A percentile compares a stretch with the other conserved stretches of the same genome.
phyloP scores from a whole-genome alignment of 2,888 invertebrate genomes.

The Monochamus alternatus region DNA sequence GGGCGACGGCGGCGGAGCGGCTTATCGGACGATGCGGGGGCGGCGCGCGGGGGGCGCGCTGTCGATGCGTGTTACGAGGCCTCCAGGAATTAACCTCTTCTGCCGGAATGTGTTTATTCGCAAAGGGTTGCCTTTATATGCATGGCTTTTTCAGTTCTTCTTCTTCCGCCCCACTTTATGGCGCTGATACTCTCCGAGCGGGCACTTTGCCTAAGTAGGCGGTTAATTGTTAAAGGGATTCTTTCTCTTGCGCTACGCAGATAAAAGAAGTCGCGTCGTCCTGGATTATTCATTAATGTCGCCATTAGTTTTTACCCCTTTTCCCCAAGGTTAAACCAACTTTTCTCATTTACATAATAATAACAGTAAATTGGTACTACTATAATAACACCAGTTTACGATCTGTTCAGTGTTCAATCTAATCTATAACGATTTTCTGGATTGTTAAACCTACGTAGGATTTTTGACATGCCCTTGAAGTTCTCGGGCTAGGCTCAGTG shows the following conservation, averaged over 20 bases:
- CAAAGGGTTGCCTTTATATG: conserved; percentile 48
- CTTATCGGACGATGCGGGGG: conserved; percentile 69
- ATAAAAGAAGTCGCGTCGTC: too few relatives aligned
- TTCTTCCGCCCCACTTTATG: conserved; percentile 31
- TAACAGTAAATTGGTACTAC: too few relatives aligned
- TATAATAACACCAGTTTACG: too few relatives aligned
- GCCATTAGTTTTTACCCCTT: too few relatives aligned
- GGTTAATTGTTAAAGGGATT: conserved; percentile 4
- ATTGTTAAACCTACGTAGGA: too few relatives aligned
- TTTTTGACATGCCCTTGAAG: too few relatives aligned
- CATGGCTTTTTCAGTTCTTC: conserved; percentile 43
- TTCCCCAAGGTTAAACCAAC: too few relatives aligned
- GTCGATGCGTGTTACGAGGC: conserved; percentile 55
- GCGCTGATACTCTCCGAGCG: neutral
- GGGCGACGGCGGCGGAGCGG: conserved; percentile 70
- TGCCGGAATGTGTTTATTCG: conserved; percentile 49
- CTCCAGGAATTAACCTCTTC: conserved; percentile 52
- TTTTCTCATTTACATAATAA: too few relatives aligned
- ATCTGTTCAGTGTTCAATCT: too few relatives aligned
- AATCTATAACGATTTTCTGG: too few relatives aligned
- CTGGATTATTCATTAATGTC: too few relatives aligned
- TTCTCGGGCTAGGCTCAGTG: too few relatives aligned
- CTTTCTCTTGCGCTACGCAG: neutral
- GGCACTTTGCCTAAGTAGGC: conserved; percentile 12
- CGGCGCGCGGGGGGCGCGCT: conserved; percentile 39